phyloP scores from a whole-genome alignment of 2,113 vertebrate species.

The Heteronetta atricapilla region DNA sequence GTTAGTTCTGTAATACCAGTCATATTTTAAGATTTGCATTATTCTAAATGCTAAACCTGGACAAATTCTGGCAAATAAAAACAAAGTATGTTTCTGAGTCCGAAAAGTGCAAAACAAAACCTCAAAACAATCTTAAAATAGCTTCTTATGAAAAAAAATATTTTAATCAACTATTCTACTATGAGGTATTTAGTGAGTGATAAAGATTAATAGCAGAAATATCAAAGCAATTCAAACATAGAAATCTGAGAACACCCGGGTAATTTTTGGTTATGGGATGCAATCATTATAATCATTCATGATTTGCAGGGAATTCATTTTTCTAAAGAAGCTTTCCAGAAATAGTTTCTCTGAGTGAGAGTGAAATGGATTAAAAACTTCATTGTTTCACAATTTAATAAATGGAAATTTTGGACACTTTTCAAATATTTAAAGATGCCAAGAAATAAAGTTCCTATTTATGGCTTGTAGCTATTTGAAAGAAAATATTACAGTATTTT shows the following conservation, averaged over 20 bases:
- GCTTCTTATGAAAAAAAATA: background rate
- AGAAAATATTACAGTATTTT: slow-evolving; percentile 13
- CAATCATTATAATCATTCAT: background rate
- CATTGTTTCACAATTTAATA: slow-evolving; percentile 19
- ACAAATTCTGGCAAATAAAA: slow-evolving; percentile 41
- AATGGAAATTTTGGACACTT: slow-evolving; percentile 24
- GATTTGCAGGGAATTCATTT: background rate
- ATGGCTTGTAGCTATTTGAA: background rate
- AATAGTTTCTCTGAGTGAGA: slow-evolving; percentile 7
- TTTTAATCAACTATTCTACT: background rate
- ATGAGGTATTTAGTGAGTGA: slow-evolving; percentile 10
- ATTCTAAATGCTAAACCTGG: slow-evolving; percentile 12
- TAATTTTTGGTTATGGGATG: background rate
- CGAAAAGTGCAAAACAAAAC: slow-evolving; percentile 16
- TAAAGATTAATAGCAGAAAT: slow-evolving; percentile 38
- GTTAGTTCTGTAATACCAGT: background rate
- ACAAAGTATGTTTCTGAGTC: background rate
- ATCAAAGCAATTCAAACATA: slow-evolving; percentile 24
- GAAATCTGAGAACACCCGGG: background rate
- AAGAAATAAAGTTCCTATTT: background rate
- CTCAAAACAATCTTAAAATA: slow-evolving; percentile 8
- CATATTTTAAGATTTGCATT: background rate
- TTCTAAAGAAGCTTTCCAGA: background rate
- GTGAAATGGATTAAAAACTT: slow-evolving; percentile 32
- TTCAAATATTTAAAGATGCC: slow-evolving; percentile 11